Evolutionary conservation across 2,888 invertebrate genomes (phyloP), one percentile per base, ranked within the genome.

Genomic region (Scaptomyza tumidula): DNA sequence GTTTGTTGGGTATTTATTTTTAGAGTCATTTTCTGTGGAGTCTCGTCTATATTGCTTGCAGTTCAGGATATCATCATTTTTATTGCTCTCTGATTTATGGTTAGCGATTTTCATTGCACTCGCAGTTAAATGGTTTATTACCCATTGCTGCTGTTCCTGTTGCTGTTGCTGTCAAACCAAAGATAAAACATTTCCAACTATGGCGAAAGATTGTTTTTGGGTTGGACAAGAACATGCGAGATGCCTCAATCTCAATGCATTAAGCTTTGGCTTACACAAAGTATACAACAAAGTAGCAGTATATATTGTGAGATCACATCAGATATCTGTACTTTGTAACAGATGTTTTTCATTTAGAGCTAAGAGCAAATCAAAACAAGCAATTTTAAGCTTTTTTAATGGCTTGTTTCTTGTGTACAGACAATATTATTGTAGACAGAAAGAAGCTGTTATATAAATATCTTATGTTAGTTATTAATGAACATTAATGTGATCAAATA

Each of bases 51-150:
- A n/a, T n/a, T n/a, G n/a, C n/a, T n/a, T n/a, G n/a, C 67, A 59
- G 39, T 14, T 19, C 37, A 61, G 72, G 74, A 73, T 73, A 73
- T 74, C 56, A 73, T 68, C 55, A 73, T 73, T 78, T 81, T 78
- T 78, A 85, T 81, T 68, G 79, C 53, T 44, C 67, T 31, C 76
- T 82, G 80, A 80, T 80, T 80, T 80, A 80, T 80, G 79, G 75
- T 37, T 72, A 62, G 62, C 79, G 82, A 82, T 81, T 81, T 85
- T 85, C 85, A 72, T 63, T 84, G 57, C 64, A 66, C 62, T 74
- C 78, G 78, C 81, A 77, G 57, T 76, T 79, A 82, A 69, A 78
- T 80, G 78, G 56, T 72, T 75, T 76, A 79, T 80, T 69, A 46
- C 46, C 41, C 54, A 39, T 14, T 19, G 16, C 5, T 33, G 9